A percentile compares a stretch with the other conserved stretches of the same genome.
Conservation (phyloP, 2,113 vertebrate species). For the Saguinus midas region DNA sequence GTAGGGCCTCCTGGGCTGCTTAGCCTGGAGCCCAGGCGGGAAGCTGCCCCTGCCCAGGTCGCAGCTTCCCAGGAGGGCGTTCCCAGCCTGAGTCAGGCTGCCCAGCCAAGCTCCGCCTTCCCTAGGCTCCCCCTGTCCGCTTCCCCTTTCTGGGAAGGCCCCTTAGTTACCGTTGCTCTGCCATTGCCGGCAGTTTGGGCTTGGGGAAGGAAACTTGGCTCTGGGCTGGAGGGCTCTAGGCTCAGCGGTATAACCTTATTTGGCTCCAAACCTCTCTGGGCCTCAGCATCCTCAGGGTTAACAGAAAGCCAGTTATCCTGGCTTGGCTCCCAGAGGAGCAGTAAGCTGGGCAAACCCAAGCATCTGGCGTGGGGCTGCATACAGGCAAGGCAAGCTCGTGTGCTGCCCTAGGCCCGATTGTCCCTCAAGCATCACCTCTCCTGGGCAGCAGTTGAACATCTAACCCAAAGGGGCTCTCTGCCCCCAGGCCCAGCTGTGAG, state of each 20-base stretch:
- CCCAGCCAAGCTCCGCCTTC: constrained; percentile 44
- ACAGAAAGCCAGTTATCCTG: not conserved
- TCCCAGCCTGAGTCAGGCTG: constrained; percentile 66
- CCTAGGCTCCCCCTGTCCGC: not conserved
- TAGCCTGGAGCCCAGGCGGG: constrained; percentile 24
- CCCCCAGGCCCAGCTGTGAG: not conserved
- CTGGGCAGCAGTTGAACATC: not conserved
- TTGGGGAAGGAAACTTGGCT: not conserved
- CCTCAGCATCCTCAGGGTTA: not conserved
- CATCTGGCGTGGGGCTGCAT: not conserved
- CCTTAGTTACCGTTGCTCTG: not conserved
- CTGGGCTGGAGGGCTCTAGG: not conserved
- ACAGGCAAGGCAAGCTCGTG: not conserved
- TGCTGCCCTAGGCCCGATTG: not conserved
- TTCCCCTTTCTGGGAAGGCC: constrained; percentile 75
- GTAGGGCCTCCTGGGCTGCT: constrained; percentile 35
- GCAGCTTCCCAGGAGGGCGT: constrained; percentile 37
- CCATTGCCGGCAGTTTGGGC: not conserved
- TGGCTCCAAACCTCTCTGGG: not conserved
- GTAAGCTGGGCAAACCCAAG: not conserved
- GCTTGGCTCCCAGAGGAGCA: not conserved
- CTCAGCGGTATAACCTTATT: not conserved
- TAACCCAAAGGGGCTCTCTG: not conserved
- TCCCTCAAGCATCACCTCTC: not conserved
- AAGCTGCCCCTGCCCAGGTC: constrained; percentile 51